phyloP scores from a whole-genome alignment of 2,113 vertebrate species.

The Eptesicus fuscus region DNA sequence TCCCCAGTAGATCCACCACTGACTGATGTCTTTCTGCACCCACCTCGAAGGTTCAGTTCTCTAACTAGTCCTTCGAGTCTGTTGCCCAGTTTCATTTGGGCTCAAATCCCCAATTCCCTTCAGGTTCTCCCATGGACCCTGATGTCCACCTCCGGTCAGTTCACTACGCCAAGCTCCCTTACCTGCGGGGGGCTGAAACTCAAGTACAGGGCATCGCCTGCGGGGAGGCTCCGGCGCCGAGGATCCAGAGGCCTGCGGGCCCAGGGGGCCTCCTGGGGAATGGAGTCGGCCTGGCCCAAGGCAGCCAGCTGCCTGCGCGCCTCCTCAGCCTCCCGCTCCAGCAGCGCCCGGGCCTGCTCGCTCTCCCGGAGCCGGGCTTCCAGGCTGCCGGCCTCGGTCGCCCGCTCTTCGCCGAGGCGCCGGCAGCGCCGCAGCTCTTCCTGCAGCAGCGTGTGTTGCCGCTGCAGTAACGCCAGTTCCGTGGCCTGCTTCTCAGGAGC shows the following conservation, averaged over 20 bases:
- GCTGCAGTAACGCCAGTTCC: constrained; percentile 87
- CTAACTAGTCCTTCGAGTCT: not conserved
- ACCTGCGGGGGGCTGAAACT: constrained; percentile 76
- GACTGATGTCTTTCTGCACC: not conserved
- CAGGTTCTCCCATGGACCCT: not conserved
- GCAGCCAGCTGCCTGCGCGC: constrained; percentile 81
- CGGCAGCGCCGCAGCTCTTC: constrained; percentile 89
- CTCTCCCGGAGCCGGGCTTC: constrained; percentile 88
- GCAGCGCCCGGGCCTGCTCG: constrained; percentile 82
- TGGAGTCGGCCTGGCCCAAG: constrained; percentile 69
- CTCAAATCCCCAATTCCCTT: not conserved
- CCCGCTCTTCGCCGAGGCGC: constrained; percentile 76
- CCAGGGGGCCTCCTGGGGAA: constrained; percentile 60
- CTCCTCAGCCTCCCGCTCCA: constrained; percentile 84
- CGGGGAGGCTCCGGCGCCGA: constrained; percentile 78
- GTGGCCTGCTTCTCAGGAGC: constrained; percentile 74
- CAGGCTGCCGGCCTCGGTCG: constrained; percentile 71
- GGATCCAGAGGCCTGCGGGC: constrained; percentile 70
- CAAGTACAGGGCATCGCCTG: constrained; percentile 78
- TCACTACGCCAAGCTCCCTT: not conserved
- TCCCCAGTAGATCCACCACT: not conserved
- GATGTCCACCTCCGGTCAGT: accelerated
- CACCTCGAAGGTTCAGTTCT: not conserved
- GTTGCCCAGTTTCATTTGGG: not conserved
- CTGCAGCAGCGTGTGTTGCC: constrained; percentile 90